Conservation (phyloP, 1,140 invertebrate genomes). For the Trachelipus rathkii region DNA sequence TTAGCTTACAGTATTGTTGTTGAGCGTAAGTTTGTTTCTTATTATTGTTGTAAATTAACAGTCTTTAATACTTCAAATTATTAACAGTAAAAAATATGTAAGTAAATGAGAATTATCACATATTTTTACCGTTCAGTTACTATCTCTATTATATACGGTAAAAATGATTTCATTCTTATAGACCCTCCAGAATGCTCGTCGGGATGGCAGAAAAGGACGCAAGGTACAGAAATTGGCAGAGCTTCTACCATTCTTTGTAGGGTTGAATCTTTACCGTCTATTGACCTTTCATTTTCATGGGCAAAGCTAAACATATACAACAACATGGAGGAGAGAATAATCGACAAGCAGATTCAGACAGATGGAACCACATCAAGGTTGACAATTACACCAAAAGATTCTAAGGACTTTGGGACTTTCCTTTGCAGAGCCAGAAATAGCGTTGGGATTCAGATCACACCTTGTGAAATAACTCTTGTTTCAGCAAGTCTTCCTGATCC, state of each 20-base stretch:
- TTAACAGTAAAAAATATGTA: too few relatives aligned
- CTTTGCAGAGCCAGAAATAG: conserved; percentile 59
- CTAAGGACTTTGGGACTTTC: conserved; percentile 66
- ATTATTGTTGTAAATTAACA: too few relatives aligned
- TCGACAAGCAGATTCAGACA: conserved; percentile 17
- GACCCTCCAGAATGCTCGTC: conserved; percentile 34
- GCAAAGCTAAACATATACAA: conserved; percentile 9
- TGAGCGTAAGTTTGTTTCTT: background rate
- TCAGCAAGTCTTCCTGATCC: conserved; percentile 69
- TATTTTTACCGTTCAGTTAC: too few relatives aligned
- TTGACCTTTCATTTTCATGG: conserved; percentile 28
- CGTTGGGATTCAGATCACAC: conserved; percentile 61
- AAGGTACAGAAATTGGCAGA: conserved; percentile 26
- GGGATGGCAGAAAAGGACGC: conserved; percentile 23
- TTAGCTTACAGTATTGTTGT: background rate
- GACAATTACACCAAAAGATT: conserved; percentile 69
- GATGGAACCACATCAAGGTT: conserved; percentile 59
- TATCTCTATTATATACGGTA: too few relatives aligned
- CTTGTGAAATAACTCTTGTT: conserved; percentile 65
- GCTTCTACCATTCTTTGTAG: conserved; percentile 29
- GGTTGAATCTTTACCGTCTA: conserved; percentile 34
- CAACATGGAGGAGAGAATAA: conserved; percentile 10
- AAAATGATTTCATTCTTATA: conserved; percentile 5
- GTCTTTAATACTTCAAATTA: too few relatives aligned
- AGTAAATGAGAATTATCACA: too few relatives aligned